Percentiles rank a stretch among this genome's conserved stretches.
These are phyloP conservation scores for Corydoras sp. DNA, from an alignment of 2,113 vertebrate species.

Conservation along the genomic window DNA sequence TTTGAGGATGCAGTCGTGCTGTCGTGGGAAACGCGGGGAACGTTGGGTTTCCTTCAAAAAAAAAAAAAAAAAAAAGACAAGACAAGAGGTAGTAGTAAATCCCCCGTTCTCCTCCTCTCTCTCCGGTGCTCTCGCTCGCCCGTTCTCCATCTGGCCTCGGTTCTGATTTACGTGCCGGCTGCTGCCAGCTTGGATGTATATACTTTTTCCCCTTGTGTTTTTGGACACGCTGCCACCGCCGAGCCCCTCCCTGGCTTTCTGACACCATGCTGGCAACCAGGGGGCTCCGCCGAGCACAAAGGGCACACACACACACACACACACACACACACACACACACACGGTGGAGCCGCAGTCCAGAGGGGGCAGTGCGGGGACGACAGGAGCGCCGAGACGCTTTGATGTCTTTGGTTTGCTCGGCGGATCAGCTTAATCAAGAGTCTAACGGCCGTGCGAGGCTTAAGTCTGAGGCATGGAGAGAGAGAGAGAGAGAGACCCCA, in stretches of 20 bases:
- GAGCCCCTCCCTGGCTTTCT: slow-evolving; percentile 20
- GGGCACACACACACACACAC: slow-evolving; percentile 17
- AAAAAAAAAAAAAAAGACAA: too few species aligned
- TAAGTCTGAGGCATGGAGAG: slow-evolving; percentile 22
- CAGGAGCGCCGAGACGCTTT: slow-evolving; percentile 18
- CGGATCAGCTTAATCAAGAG: slow-evolving; percentile 21
- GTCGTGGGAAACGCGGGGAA: slow-evolving; percentile 20
- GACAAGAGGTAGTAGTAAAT: slow-evolving; percentile 7
- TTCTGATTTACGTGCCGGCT: slow-evolving; percentile 20
- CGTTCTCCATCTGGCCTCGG: slow-evolving; percentile 9
- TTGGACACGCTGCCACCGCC: slow-evolving; percentile 5
- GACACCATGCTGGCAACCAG: slow-evolving; percentile 20
- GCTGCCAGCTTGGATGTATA: slow-evolving; percentile 8
- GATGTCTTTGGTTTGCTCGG: slow-evolving; percentile 30
- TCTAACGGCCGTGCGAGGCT: slow-evolving; percentile 4
- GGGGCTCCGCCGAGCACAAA: slow-evolving; percentile 12
- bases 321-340: slow-evolving; percentile 18
- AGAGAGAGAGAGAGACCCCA: slow-evolving; percentile 12
- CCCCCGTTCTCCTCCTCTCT: slow-evolving; percentile 7
- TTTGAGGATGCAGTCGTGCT: slow-evolving; percentile 4
- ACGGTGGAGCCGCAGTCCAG: slow-evolving; percentile 8
- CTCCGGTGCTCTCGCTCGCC: not conserved
- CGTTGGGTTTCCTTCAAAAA: not conserved
- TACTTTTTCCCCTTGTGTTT: slow-evolving; percentile 16
- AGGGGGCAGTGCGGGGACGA: slow-evolving; percentile 7